phyloP scores from a whole-genome alignment of 1,140 invertebrate genomes.

The Dinoponera quadriceps region DNA sequence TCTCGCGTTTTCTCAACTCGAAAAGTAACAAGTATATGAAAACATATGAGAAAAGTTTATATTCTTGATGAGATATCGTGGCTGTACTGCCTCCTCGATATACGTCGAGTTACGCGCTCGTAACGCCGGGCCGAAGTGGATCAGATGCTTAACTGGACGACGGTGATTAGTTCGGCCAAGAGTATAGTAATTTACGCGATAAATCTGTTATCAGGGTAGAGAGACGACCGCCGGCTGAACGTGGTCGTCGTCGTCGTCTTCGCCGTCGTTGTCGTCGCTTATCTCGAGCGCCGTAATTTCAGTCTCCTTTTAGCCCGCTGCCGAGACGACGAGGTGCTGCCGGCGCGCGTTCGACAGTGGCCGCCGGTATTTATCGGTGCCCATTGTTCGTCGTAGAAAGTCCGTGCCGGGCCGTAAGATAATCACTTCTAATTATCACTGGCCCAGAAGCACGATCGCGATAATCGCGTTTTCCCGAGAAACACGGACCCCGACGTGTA shows the following conservation, averaged over 20 bases:
- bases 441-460: constrained; percentile 66
- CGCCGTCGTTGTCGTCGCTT: constrained; percentile 26
- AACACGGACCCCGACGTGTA: constrained; percentile 1
- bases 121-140: background rate
- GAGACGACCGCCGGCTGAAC: constrained; percentile 26
- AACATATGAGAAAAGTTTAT: background rate
- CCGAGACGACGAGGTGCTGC: constrained; percentile 41
- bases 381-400: constrained; percentile 73
- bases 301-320: constrained; percentile 48
- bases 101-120: background rate
- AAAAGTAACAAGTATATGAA: no score
- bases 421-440: constrained; percentile 73
- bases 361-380: constrained; percentile 63
- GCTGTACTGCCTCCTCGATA: background rate
- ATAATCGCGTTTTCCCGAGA: constrained; percentile 69
- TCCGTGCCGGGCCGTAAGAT: constrained; percentile 51
- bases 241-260: constrained; percentile 8
- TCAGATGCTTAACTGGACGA: background rate
- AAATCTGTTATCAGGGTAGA: constrained; percentile 64
- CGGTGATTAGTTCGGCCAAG: constrained; percentile 35
- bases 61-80: background rate
- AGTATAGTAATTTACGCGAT: constrained; percentile 63
- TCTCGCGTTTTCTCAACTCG: no score
- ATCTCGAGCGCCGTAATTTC: constrained; percentile 71
- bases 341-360: constrained; percentile 43